Conservation (phyloP, 2,113 vertebrate genomes). For the Lichenostomus cassidix region DNA sequence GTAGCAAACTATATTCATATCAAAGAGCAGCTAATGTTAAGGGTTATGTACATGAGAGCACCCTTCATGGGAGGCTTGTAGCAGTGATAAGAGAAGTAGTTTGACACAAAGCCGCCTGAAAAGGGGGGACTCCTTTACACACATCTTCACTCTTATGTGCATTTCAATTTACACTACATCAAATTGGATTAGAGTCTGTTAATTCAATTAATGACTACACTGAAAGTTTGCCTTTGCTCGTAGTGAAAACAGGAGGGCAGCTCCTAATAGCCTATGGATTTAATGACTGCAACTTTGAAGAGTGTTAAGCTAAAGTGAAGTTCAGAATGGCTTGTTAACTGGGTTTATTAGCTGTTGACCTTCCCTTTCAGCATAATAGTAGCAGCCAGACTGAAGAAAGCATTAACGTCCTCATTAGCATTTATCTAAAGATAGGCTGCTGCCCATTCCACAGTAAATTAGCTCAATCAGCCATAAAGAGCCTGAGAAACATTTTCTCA, state of each 20-base stretch:
- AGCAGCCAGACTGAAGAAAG: conserved; percentile 70
- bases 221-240: conserved; percentile 68
- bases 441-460: conserved; percentile 79
- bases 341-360: conserved; percentile 81
- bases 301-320: conserved; percentile 74
- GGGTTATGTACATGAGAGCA: conserved; percentile 27
- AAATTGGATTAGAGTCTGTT: conserved; percentile 72
- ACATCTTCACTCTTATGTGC: conserved; percentile 3
- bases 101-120: neutral
- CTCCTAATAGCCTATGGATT: conserved; percentile 72
- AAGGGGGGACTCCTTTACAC: neutral
- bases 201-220: conserved; percentile 76
- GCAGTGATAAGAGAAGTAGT: neutral
- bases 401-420: conserved; percentile 75
- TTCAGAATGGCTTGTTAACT: conserved; percentile 78
- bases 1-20: neutral
- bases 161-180: conserved; percentile 65
- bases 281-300: conserved; percentile 76
- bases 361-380: conserved; percentile 76
- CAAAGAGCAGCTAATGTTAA: conserved; percentile 5
- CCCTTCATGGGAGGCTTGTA: neutral
- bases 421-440: conserved; percentile 80
- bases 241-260: conserved; percentile 67
- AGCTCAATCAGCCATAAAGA: conserved; percentile 79
- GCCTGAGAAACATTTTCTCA: conserved; percentile 76